phyloP scores from a whole-genome alignment of 2,797 vertebrate genomes.

The Semotilus atromaculatus region DNA sequence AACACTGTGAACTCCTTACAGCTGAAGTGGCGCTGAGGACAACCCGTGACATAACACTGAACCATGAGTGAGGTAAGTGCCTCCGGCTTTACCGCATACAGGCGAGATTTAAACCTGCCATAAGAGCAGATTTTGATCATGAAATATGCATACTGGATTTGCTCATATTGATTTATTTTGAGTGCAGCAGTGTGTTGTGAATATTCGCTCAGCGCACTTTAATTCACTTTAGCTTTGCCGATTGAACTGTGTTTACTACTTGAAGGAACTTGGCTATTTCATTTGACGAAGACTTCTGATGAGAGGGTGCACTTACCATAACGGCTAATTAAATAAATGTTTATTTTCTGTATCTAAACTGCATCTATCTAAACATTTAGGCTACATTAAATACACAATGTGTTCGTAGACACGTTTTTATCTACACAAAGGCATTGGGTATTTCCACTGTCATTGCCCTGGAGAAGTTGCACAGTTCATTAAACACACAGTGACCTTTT shows the following conservation, averaged over 20 bases:
- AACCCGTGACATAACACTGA: constrained; percentile 59
- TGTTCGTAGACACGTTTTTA: neutral
- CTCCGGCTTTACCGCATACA: constrained; percentile 14
- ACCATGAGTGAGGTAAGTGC: constrained; percentile 83
- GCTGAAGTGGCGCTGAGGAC: constrained; percentile 23
- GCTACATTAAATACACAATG: too few relatives aligned
- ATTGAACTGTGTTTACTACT: neutral
- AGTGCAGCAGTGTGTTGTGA: neutral
- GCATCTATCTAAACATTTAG: too few relatives aligned
- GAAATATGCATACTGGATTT: neutral
- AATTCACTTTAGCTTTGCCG: neutral
- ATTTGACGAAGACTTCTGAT: neutral
- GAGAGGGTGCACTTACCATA: neutral
- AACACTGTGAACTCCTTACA: constrained; percentile 60
- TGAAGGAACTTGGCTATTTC: neutral
- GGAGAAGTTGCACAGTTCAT: constrained; percentile 5
- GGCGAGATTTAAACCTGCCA: neutral
- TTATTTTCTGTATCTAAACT: too few relatives aligned
- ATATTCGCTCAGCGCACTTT: neutral
- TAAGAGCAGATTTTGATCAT: neutral
- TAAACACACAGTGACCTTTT: constrained; percentile 21
- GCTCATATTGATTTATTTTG: neutral
- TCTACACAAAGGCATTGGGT: neutral
- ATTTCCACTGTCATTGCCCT: neutral
- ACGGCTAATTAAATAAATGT: too few relatives aligned